Base-by-base conservation (phyloP, 1,140 invertebrate genomes). In the Alviniconcha marisindica region DNA sequence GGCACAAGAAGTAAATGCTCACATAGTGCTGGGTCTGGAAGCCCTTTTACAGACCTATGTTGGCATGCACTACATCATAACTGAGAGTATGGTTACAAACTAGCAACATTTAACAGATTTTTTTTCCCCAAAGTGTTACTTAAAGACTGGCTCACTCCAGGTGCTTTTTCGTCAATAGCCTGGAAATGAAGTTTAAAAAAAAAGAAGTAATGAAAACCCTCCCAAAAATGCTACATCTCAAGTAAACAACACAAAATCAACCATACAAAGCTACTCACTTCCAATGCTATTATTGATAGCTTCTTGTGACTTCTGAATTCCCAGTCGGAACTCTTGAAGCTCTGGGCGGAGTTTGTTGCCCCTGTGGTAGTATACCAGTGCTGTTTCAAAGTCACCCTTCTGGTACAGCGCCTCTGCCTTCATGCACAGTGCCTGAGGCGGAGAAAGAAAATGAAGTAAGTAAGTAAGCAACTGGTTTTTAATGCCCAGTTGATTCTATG, bases 401-500 rank as follows among this genome's bases (percentile, higher is more conserved):
- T 97, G 96, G 91, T 98, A 99, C 21, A 98, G 94, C 0, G 97
- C 96, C 94, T 99, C 98, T 0, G 97, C 98, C 94, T 98, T 98
- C 90, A 97, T 97, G 89, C 96, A 96, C 60, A 98, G 94, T n/a
- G 96, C 97, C 95, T 93, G 31, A 69, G 89, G 81, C 63, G 87
- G 77, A 69, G 42, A 54, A 79, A 84, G 77, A 77, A 51, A 48
- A 77, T 44, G 40, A 15, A 48, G 7, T 36, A n/a, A n/a, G n/a
- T n/a, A n/a, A n/a, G n/a, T n/a, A n/a, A n/a, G n/a, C n/a, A n/a
- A n/a, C n/a, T n/a, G n/a, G n/a, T n/a, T n/a, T n/a, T n/a, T n/a
- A n/a, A n/a, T n/a, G n/a, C n/a, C n/a, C n/a, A n/a, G n/a, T n/a
- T n/a, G n/a, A n/a, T n/a, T n/a, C n/a, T n/a, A n/a, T n/a, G n/a